Base-by-base conservation (phyloP, 2,113 vertebrate genomes). In the Lathamus discolor region DNA sequence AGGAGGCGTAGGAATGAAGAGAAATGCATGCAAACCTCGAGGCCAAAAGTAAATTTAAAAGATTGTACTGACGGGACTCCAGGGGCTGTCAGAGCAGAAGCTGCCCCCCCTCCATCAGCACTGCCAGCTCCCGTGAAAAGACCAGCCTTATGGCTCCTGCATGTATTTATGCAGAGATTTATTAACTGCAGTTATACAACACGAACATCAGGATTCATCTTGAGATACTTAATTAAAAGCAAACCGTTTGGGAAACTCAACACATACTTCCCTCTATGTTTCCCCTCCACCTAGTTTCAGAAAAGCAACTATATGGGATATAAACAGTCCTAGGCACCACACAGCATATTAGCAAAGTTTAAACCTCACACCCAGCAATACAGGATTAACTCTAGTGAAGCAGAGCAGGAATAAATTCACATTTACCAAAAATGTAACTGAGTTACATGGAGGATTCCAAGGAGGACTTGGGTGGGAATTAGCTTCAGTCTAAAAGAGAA, bases 171-270 rank as follows among this genome's bases (percentile, higher is more conserved):
- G 69, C 6, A 24, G 80, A 91, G 51, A 86, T 79, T 89, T 84
- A 91, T 74, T 95, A 92, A 85, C 69, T 75, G 81, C 77, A 89
- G 81, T 87, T 93, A 91, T 2, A 93, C 75, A 94, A 95, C 59
- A 88, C 5, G 3, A 92, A 91, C 77, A 84, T 85, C 83, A 63
- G 74, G 73, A 89, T 91, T 91, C 46, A 88, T 52, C 78, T 96
- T 44, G 54, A 90, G 74, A 91, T 85, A 83, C 59, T 93, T 93
- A 92, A 91, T 87, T 89, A 82, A 89, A 96, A 91, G n/a, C 91
- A 92, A 96, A 87, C 86, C 72, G 19, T 81, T 83, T 68, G 66
- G 91, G 83, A 95, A 95, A 88, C 54, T 68, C 43, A 51, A 67
- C 35, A 78, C 4, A 1, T 24, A 82, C 54, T 89, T 92, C 92